Conservation (phyloP, 2,797 vertebrate species). For the Crossoptilon crossoptilon region DNA sequence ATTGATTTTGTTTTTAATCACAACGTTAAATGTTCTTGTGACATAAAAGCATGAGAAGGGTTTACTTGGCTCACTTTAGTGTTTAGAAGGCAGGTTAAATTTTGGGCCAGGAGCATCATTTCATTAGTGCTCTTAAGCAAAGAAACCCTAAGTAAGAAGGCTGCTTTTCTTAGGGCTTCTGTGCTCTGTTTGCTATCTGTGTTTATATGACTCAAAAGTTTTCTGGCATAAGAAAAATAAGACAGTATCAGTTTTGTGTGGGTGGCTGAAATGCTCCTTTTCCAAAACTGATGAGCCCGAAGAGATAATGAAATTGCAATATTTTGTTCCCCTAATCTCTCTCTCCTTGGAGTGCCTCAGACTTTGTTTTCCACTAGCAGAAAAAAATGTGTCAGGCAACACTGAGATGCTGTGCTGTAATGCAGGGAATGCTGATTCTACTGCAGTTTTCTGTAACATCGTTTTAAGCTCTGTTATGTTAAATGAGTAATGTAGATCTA, state of each 20-base stretch:
- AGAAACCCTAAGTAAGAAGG: background rate
- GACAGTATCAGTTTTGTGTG: background rate
- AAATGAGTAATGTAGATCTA: constrained; percentile 4
- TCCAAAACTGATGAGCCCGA: background rate
- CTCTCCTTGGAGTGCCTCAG: background rate
- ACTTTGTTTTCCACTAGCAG: constrained; percentile 19
- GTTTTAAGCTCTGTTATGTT: constrained; percentile 33
- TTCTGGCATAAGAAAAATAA: background rate
- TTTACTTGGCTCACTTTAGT: background rate
- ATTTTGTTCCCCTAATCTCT: background rate
- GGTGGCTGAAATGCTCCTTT: background rate
- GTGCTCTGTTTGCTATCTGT: background rate
- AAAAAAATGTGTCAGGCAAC: constrained; percentile 19
- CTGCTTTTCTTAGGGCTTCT: background rate
- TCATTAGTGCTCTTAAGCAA: background rate
- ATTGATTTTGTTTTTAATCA: background rate
- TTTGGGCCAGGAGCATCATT: background rate
- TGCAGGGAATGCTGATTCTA: background rate
- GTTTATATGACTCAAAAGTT: background rate
- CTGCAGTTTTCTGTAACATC: constrained; percentile 12
- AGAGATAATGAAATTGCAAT: background rate
- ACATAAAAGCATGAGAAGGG: background rate
- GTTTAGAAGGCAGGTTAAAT: background rate
- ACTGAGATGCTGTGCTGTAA: background rate
- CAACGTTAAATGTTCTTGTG: background rate